Percentiles rank a stretch among this genome's conserved stretches.
These are phyloP conservation scores for Blera fallax DNA, from an alignment of 2,888 invertebrate species.

Conservation along the genomic window DNA sequence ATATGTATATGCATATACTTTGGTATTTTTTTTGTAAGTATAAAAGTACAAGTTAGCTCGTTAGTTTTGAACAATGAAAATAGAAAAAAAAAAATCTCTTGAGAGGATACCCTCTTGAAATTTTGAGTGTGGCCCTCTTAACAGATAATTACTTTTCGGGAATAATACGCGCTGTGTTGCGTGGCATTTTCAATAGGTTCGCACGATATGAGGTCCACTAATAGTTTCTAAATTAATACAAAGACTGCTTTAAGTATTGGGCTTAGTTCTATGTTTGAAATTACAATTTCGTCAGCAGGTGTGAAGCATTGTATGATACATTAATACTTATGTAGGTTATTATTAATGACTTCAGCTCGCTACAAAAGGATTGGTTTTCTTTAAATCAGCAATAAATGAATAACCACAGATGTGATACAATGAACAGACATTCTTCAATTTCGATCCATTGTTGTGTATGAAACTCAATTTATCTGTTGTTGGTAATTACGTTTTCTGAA, in stretches of 20 bases:
- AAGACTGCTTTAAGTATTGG: background rate
- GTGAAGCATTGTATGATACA: constrained; percentile 34
- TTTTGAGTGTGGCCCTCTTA: constrained; percentile 39
- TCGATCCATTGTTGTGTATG: constrained; percentile 36
- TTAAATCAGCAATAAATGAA: constrained; percentile 35
- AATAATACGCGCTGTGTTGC: constrained; percentile 4
- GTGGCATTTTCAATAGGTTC: constrained; percentile 28
- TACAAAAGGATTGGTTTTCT: constrained; percentile 45
- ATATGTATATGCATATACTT: background rate
- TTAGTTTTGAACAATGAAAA: background rate
- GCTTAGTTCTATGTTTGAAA: constrained; percentile 7
- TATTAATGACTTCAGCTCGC: constrained; percentile 39
- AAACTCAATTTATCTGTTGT: constrained; percentile 36
- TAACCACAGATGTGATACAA: constrained; percentile 35
- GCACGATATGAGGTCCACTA: constrained; percentile 51
- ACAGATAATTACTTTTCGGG: constrained; percentile 47
- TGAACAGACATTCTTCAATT: constrained; percentile 45
- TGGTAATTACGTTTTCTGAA: constrained; percentile 28
- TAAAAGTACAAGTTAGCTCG: no score
- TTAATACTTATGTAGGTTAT: constrained; percentile 29
- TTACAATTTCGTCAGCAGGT: constrained; percentile 44
- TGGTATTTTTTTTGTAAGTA: no score
- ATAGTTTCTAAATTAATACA: constrained; percentile 51
- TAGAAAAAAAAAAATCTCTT: background rate
- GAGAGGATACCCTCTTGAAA: constrained; percentile 19